Percentiles rank a stretch among this genome's conserved stretches.
Evolutionary conservation across 2,113 vertebrate species (phyloP).

Genomic region (Origma solitaria): DNA sequence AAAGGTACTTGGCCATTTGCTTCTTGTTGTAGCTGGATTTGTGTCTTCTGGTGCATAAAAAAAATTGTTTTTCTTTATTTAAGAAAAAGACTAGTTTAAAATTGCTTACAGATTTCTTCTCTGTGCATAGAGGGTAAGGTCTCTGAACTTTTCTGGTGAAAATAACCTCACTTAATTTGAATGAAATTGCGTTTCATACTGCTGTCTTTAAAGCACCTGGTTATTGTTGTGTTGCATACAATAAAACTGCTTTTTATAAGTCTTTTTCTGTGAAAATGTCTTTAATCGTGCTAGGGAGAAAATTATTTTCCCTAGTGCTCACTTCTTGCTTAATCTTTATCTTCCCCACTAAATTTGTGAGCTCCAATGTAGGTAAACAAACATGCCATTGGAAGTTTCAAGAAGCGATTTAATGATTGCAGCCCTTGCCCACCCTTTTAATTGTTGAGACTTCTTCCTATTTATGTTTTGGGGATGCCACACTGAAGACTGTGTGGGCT

Average conservation of each 20-base stretch:
- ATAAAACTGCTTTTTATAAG: background rate
- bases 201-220: background rate
- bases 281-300: background rate
- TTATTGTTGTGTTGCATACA: background rate
- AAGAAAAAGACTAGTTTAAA: background rate
- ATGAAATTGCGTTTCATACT: background rate
- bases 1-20: background rate
- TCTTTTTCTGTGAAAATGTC: background rate
- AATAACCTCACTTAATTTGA: conserved; percentile 17
- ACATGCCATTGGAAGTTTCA: background rate
- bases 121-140: background rate
- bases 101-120: background rate
- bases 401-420: background rate
- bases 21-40: background rate
- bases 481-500: background rate
- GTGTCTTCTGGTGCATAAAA: background rate
- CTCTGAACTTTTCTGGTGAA: conserved; percentile 13
- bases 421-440: background rate
- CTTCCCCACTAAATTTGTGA: background rate
- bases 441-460: background rate
- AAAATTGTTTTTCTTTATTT: background rate
- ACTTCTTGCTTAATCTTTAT: background rate
- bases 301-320: background rate
- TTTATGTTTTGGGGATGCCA: background rate
- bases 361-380: background rate